Conservation (phyloP, 1,140 invertebrate genomes). For the Heliconius nattereri region DNA sequence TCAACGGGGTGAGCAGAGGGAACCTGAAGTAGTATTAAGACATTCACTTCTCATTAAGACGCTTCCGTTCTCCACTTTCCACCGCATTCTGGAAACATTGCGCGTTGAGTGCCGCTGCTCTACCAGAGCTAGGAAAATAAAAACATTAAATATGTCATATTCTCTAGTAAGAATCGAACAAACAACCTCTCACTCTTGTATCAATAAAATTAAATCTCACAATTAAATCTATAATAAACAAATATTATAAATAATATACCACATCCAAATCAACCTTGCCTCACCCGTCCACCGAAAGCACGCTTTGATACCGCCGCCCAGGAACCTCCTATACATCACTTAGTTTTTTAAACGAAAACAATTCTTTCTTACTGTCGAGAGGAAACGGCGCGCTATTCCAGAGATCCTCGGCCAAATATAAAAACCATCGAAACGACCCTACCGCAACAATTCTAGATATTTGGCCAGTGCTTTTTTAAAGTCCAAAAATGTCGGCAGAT, state of each 20-base stretch:
- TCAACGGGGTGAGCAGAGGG: too few relatives aligned
- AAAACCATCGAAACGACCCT: constrained; percentile 23
- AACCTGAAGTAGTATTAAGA: too few relatives aligned
- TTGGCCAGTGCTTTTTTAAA: constrained; percentile 3
- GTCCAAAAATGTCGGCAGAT: neutral
- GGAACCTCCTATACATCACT: constrained; percentile 48
- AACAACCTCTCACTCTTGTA: too few relatives aligned
- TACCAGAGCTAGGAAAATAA: too few relatives aligned
- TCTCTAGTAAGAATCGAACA: too few relatives aligned
- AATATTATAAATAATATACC: constrained; percentile 18
- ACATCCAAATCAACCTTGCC: constrained; percentile 19
- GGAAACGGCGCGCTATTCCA: constrained; percentile 52
- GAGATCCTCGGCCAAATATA: constrained; percentile 22
- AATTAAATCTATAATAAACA: too few relatives aligned
- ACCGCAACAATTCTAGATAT: constrained; percentile 14
- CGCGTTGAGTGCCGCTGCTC: too few relatives aligned
- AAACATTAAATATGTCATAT: too few relatives aligned
- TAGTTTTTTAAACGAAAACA: constrained; percentile 56
- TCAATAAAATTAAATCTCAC: too few relatives aligned
- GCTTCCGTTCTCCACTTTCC: too few relatives aligned
- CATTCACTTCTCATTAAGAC: too few relatives aligned
- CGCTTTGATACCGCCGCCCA: constrained; percentile 55
- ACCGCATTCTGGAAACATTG: too few relatives aligned
- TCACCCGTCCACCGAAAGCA: constrained; percentile 33
- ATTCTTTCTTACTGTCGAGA: constrained; percentile 47